Evolutionary conservation across 2,888 invertebrate genomes (phyloP).

Genomic region (Cantharis nigra): DNA sequence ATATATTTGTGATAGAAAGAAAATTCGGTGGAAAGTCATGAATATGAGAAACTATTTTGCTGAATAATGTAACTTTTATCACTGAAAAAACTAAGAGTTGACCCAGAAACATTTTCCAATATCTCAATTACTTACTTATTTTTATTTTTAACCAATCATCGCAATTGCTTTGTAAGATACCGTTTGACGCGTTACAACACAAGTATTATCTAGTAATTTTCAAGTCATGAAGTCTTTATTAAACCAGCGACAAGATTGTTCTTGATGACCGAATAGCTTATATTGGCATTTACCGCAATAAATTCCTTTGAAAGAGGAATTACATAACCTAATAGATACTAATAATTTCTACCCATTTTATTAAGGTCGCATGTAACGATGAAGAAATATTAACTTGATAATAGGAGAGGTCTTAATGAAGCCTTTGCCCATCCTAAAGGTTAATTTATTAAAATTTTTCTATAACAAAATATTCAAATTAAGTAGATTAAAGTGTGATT

Average conservation of each 20-base stretch:
- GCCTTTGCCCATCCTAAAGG: no score
- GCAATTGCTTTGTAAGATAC: neutral
- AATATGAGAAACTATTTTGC: neutral
- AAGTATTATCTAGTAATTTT: neutral
- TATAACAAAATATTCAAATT: neutral
- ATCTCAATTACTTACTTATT: neutral
- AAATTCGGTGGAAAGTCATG: neutral
- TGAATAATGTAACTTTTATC: neutral
- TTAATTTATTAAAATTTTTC: no score
- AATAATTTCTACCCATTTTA: neutral
- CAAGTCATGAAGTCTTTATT: neutral
- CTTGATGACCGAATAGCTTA: neutral
- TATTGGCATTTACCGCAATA: neutral
- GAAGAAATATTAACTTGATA: neutral
- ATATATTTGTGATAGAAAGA: no score
- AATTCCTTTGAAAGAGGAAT: neutral
- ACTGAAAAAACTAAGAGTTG: neutral
- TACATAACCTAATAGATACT: neutral
- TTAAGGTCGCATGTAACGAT: no score
- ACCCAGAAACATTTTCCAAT: neutral
- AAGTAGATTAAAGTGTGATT: slow-evolving; percentile 4
- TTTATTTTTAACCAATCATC: neutral
- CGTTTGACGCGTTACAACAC: neutral
- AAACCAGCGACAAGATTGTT: neutral
- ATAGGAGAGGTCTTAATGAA: neutral